Base-by-base conservation (phyloP, 2,888 invertebrate genomes). In the Sipha maydis region DNA sequence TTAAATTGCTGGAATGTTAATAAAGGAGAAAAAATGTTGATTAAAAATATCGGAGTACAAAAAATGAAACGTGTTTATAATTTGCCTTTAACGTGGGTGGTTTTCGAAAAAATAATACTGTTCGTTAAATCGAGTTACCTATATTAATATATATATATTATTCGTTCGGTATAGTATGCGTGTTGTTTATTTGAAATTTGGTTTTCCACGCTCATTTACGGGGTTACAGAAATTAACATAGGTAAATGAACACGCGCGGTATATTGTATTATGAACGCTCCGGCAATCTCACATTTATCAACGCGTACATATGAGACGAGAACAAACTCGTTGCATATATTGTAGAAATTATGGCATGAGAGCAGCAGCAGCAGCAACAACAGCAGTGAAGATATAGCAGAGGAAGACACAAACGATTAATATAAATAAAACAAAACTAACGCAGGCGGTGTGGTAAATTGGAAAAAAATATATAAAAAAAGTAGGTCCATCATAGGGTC, bases 391-490 rank as follows among this genome's bases (percentile, higher is more conserved):
- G n/a, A 38, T 28, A 61, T n/a, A n/a, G 75, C 76, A 21, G 31
- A 31, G 25, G 67, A 67, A 84, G 84, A 84, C 76, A 69, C 77
- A 31, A 41, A 76, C 85, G 85, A 77, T 78, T 69, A 85, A 88
- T 88, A 88, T 88, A 88, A 88, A 88, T 88, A 88, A 88, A 88
- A 85, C 31, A 56, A 38, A 71, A 69, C 54, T 73, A 86, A 88
- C 75, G 88, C 80, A 79, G 86, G 73, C 88, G 88, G 80, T 56
- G 69, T 28, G 71, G 71, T 88, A 88, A 88, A 88, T 82, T 88
- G 88, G 80, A 88, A 88, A 86, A 78, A 41, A 83, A 83, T 31
- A 48, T 31, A 21, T 21, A 82, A 73, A 83, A 82, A 73, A 83
- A 34, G 73, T 85, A 77, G 77, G 77, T 85, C 85, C 85, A 25